Evolutionary conservation across 2,113 vertebrate genomes (phyloP).

Genomic region (Syngnathus typhle): DNA sequence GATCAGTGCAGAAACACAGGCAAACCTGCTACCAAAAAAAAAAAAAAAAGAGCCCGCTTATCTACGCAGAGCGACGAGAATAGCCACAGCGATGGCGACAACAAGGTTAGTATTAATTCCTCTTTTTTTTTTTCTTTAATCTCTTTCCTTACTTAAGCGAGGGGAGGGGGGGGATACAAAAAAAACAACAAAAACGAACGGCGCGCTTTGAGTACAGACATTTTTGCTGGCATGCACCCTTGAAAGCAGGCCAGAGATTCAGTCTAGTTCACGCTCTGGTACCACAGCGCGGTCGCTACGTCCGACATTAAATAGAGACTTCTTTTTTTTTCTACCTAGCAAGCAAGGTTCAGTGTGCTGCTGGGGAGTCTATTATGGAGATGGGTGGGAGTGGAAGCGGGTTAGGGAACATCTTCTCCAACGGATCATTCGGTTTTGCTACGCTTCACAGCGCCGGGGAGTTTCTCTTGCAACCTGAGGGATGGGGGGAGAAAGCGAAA

Average conservation of each 20-base stretch:
- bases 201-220: constrained; percentile 52
- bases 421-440: constrained; percentile 79
- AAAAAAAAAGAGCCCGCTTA: constrained; percentile 4
- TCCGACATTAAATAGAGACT: constrained; percentile 58
- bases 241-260: constrained; percentile 66
- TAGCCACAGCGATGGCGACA: constrained; percentile 23
- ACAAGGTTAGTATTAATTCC: constrained; percentile 6
- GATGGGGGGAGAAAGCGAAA: neutral
- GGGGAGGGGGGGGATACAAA: neutral
- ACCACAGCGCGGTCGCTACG: constrained; percentile 49
- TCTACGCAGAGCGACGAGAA: constrained; percentile 20
- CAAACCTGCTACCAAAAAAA: constrained; percentile 19
- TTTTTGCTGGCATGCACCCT: constrained; percentile 31
- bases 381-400: constrained; percentile 25
- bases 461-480: constrained; percentile 82
- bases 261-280: constrained; percentile 66
- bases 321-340: constrained; percentile 55
- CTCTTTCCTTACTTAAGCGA: constrained; percentile 1
- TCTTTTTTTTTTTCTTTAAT: constrained; percentile 2
- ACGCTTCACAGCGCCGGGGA: constrained; percentile 78
- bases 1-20: constrained; percentile 52
- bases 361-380: constrained; percentile 33
- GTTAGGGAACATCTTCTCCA: constrained; percentile 5
- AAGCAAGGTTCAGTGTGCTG: constrained; percentile 62
- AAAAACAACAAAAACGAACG: constrained; percentile 8